phyloP scores from a whole-genome alignment of 2,113 vertebrate genomes.

The Equus przewalskii region DNA sequence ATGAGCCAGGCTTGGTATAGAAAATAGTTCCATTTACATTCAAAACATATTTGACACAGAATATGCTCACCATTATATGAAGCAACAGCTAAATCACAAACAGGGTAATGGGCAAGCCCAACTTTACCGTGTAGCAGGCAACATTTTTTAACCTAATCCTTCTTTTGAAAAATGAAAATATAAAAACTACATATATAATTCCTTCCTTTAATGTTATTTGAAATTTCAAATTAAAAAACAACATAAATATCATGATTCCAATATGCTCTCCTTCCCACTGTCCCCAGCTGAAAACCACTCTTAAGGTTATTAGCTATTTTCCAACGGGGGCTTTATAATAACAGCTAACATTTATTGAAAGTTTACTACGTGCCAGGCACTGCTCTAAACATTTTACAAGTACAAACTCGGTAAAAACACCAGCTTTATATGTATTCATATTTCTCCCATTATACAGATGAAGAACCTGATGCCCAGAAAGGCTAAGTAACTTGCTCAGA shows the following conservation, averaged over 20 bases:
- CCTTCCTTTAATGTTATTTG: neutral
- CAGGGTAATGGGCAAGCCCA: neutral
- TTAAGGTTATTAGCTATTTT: neutral
- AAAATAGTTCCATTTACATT: neutral
- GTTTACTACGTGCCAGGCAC: neutral
- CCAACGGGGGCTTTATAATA: neutral
- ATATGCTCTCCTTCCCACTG: neutral
- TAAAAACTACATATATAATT: neutral
- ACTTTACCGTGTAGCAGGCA: neutral
- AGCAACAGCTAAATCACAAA: neutral
- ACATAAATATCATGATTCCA: neutral
- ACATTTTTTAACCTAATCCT: neutral
- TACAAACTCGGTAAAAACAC: neutral
- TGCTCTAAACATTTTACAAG: neutral
- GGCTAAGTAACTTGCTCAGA: neutral
- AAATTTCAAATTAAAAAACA: conserved; percentile 12
- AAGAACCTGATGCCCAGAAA: neutral
- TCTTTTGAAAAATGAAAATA: neutral
- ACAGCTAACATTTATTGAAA: neutral
- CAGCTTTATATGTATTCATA: neutral
- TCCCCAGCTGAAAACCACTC: neutral
- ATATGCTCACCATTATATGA: neutral
- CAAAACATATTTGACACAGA: neutral
- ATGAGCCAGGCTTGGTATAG: neutral
- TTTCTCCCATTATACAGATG: neutral